Evolutionary conservation across 2,888 invertebrate genomes (phyloP).

Genomic region (Napeogenes inachia): DNA sequence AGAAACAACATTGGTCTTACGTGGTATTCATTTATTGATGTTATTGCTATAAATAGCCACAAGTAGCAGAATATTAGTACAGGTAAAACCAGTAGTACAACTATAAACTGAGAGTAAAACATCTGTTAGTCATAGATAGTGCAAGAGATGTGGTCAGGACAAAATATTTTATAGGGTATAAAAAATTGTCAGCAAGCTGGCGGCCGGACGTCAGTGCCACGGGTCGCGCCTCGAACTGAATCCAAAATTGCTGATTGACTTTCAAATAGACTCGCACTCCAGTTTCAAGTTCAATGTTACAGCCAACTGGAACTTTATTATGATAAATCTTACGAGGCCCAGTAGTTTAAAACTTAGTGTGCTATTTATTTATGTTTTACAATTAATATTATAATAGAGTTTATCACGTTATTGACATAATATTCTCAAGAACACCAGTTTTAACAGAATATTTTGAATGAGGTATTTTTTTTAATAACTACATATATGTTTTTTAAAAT

Average conservation of each 20-base stretch:
- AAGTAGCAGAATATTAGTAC: neutral
- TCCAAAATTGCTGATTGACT: conserved; percentile 28
- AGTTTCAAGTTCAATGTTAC: conserved; percentile 29
- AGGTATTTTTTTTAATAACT: no score
- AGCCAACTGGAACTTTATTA: neutral
- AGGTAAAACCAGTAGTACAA: neutral
- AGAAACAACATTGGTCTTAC: neutral
- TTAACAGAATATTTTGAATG: no score
- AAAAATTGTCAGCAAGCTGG: conserved; percentile 24
- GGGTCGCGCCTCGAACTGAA: conserved; percentile 22
- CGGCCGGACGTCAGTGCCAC: conserved; percentile 18
- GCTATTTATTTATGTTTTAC: no score
- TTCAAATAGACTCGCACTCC: conserved; percentile 22
- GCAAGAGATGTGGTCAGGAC: neutral
- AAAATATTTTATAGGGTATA: neutral
- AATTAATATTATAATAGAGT: no score
- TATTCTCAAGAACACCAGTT: no score
- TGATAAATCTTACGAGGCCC: neutral
- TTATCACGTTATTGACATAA: no score
- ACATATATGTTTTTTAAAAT: no score
- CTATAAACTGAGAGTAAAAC: neutral
- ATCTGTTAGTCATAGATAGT: neutral
- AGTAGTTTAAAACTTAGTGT: no score
- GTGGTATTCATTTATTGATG: neutral
- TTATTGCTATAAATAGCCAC: neutral